Evolutionary conservation across 2,113 vertebrate species (phyloP).

Genomic region (Cynoglossus semilaevis): DNA sequence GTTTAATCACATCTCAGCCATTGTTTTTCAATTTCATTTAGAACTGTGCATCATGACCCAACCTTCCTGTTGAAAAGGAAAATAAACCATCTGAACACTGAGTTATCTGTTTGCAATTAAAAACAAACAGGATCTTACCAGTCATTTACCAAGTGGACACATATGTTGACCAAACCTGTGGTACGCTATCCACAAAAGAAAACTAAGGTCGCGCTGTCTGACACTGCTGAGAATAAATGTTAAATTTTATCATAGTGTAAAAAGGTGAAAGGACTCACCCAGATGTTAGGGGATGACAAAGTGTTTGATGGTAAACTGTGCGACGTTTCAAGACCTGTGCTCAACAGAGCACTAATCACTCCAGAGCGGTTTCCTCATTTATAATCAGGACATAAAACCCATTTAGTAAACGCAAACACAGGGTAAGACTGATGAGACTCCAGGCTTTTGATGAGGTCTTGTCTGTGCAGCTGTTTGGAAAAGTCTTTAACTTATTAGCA

Average conservation of each 20-base stretch:
- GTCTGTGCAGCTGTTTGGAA: conserved; percentile 29
- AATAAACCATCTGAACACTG: conserved; percentile 9
- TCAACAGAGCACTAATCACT: conserved; percentile 28
- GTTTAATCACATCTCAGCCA: conserved; percentile 17
- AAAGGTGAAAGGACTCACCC: conserved; percentile 3
- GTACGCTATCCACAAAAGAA: conserved; percentile 9
- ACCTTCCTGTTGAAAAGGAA: conserved; percentile 9
- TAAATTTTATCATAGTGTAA: conserved; percentile 1
- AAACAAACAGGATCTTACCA: conserved; percentile 20
- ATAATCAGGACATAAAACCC: conserved; percentile 28
- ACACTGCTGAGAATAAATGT: too few species aligned
- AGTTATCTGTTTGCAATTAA: conserved; percentile 38
- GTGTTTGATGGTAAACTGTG: conserved; percentile 24
- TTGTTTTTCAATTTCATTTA: conserved; percentile 33
- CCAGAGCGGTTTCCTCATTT: conserved; percentile 32
- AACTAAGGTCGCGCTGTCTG: too few species aligned
- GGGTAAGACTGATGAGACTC: conserved; percentile 18
- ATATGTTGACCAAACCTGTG: conserved; percentile 39
- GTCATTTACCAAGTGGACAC: conserved; percentile 47
- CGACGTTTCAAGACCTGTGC: conserved; percentile 11
- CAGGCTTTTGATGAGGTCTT: conserved; percentile 1
- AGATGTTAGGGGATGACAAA: conserved; percentile 15
- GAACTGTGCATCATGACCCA: conserved; percentile 25
- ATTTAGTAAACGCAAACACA: conserved; percentile 25
- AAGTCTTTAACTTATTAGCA: conserved; percentile 5